Conservation (phyloP, 2,888 invertebrate species). For the Campopleginae sp. region DNA sequence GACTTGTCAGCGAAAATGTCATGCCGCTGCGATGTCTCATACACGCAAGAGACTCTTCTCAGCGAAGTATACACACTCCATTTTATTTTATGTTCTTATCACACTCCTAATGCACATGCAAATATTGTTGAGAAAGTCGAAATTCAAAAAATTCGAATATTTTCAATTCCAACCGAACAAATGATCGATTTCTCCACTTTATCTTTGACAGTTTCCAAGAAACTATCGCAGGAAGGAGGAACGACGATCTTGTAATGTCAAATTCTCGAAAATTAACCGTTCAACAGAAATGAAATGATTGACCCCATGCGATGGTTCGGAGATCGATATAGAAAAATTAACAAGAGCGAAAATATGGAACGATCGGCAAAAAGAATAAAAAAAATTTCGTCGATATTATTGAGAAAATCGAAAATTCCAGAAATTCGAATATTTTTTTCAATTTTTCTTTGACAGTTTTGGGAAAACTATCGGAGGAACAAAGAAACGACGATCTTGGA, state of each 20-base stretch:
- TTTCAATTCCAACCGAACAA: background rate
- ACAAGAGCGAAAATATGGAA: background rate
- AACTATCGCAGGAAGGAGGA: no score
- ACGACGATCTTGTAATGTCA: no score
- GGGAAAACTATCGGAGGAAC: no score
- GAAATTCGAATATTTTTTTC: no score
- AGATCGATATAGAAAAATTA: background rate
- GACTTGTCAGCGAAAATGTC: slow-evolving; percentile 40
- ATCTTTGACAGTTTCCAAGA: no score
- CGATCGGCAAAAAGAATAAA: background rate
- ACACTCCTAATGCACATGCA: slow-evolving; percentile 8
- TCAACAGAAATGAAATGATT: no score
- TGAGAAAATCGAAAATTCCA: no score
- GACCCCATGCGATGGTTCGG: background rate
- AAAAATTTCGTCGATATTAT: no score
- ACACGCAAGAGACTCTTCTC: background rate
- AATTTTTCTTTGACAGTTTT: no score
- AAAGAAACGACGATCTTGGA: no score
- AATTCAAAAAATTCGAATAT: background rate
- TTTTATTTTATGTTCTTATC: slow-evolving; percentile 8
- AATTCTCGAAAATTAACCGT: no score
- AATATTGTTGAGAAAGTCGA: background rate
- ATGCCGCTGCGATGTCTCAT: slow-evolving; percentile 15
- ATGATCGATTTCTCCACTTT: no score
- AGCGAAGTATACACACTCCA: background rate